Base-by-base conservation (phyloP, 1,140 invertebrate genomes). In the Mizuhopecten yessoensis region DNA sequence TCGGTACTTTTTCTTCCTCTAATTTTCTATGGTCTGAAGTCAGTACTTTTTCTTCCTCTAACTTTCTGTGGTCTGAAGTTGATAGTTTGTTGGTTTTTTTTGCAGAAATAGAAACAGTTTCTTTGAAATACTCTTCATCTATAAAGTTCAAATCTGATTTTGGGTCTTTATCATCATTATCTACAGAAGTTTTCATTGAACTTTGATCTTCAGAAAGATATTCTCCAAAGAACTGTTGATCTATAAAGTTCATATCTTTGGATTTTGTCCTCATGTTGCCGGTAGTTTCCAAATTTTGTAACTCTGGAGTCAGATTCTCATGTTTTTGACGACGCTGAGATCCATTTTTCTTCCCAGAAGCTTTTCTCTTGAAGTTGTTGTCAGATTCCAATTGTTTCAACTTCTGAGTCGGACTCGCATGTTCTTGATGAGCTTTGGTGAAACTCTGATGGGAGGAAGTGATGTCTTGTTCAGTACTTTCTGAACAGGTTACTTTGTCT, bases 81-180 rank as follows among this genome's bases (percentile, higher is more conserved):
- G 1, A 29, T 11, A 29, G 29, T 5, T 75, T 1, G 29, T 3
- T 17, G n/a, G 23, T 23, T 29, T 75, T 75, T 29, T 13, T n/a
- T 9, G 1, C 23, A 75, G 57, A 29, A 29, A 29, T 29, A 75
- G 57, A 75, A 1, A 29, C n/a, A 29, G 57, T n/a, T 75, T 75
- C 57, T 29, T 75, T 75, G 23, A 75, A 75, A 75, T 75, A 75
- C 29, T 75, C n/a, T 75, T 75, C 57, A 75, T 75, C 57, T 75
- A 75, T 75, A 75, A 29, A 75, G 57, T 75, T 75, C 57, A 75
- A 29, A 75, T 75, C 57, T 75, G 57, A 75, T 75, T 75, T n/a
- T 75, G 1, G 23, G 29, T 75, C 57, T 29, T 75, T 75, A 7
- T 1, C 9, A 17, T n/a, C 23, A 7, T 11, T 29, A 75, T n/a